A percentile compares a stretch with the other conserved stretches of the same genome.
phyloP scores from a whole-genome alignment of 1,140 invertebrate genomes.

The Sycobia sp. region DNA sequence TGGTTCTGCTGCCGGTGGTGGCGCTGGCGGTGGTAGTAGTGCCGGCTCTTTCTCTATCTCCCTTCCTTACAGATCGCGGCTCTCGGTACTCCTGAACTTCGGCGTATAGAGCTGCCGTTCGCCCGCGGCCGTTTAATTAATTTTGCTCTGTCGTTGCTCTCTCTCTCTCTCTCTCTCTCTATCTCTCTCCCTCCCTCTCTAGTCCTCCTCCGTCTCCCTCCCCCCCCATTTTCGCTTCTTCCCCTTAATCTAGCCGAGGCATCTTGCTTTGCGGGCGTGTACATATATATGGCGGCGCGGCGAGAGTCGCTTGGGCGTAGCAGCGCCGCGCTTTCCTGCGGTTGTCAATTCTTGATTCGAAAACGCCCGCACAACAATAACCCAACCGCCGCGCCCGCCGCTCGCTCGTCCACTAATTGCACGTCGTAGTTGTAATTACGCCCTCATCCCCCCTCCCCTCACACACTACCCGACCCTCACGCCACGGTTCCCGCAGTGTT shows the following conservation, averaged over 20 bases:
- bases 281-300: too few species aligned
- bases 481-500: too few species aligned
- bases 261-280: too few species aligned
- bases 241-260: neutral
- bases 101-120: constrained; percentile 28
- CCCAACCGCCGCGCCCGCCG: too few species aligned
- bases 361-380: too few species aligned
- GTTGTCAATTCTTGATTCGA: constrained; percentile 47
- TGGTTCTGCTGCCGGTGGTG: constrained; percentile 17
- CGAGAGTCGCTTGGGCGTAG: too few species aligned
- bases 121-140: constrained; percentile 48
- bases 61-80: neutral
- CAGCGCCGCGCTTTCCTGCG: constrained; percentile 9
- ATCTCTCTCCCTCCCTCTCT: constrained; percentile 24
- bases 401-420: constrained; percentile 42
- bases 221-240: too few species aligned
- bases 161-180: too few species aligned
- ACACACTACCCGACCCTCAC: too few species aligned
- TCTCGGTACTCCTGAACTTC: constrained; percentile 44
- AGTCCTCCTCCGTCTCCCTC: too few species aligned
- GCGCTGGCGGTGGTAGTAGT: constrained; percentile 44
- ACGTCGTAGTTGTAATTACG: constrained; percentile 14
- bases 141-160: constrained; percentile 25
- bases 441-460: too few species aligned
- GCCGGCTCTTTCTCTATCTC: constrained; percentile 9